A percentile compares a stretch with the other conserved stretches of the same genome.
Conservation (phyloP, 2,888 invertebrate genomes). For the Ligdia adustata region DNA sequence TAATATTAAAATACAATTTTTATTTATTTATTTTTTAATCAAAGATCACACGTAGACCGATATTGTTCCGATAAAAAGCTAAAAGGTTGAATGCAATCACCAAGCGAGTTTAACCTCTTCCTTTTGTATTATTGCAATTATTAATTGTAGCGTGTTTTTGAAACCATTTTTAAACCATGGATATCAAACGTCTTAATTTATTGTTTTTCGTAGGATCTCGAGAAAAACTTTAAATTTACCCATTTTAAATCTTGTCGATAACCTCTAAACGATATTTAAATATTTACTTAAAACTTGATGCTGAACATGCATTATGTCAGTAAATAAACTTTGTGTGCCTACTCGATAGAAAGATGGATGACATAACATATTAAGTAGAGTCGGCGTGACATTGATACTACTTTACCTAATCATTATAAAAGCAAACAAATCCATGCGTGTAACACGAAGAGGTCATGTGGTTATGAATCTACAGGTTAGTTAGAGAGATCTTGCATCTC, state of each 20-base stretch:
- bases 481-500: too few species aligned
- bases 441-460: too few species aligned
- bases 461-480: too few species aligned
- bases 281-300: slow-evolving; percentile 15
- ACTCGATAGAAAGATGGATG: slow-evolving; percentile 7
- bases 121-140: slow-evolving; percentile 4
- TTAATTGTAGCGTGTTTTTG: neutral
- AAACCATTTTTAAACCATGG: neutral
- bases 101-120: neutral
- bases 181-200: neutral
- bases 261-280: slow-evolving; percentile 12
- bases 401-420: neutral
- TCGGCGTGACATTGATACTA: slow-evolving; percentile 11
- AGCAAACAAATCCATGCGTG: neutral
- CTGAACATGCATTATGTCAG: slow-evolving; percentile 24
- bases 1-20: too few species aligned
- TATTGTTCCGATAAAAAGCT: slow-evolving; percentile 5
- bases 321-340: slow-evolving; percentile 17
- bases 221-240: neutral
- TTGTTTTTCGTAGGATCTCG: neutral
- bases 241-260: slow-evolving; percentile 5
- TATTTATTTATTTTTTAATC: slow-evolving; percentile 1
- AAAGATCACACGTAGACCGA: slow-evolving; percentile 2
- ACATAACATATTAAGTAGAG: slow-evolving; percentile 13
- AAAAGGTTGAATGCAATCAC: slow-evolving; percentile 2